Conservation (phyloP, 2,113 vertebrate species). For the Sturnira hondurensis region DNA sequence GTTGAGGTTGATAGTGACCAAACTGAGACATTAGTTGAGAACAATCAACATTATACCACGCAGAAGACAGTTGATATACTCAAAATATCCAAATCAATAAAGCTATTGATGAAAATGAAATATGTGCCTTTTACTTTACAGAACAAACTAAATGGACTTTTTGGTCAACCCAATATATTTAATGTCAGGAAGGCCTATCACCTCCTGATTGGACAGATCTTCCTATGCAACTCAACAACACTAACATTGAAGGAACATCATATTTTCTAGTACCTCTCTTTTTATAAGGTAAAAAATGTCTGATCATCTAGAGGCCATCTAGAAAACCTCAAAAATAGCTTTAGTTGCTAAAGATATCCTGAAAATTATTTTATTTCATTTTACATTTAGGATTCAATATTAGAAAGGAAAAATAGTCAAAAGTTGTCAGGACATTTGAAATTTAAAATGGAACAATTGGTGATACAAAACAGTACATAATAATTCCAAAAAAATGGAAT, state of each 20-base stretch:
- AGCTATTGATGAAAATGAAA: too few relatives aligned
- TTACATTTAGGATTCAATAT: background rate
- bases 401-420: background rate
- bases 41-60: too few relatives aligned
- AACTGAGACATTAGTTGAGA: too few relatives aligned
- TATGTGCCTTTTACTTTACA: too few relatives aligned
- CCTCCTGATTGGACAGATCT: background rate
- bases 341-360: background rate
- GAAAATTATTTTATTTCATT: conserved; percentile 26
- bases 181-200: background rate
- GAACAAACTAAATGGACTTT: too few relatives aligned
- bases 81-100: too few relatives aligned
- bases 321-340: conserved; percentile 16
- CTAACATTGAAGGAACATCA: background rate
- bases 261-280: background rate
- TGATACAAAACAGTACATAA: background rate
- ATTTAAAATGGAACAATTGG: background rate
- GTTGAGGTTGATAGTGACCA: too few relatives aligned
- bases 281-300: conserved; percentile 7
- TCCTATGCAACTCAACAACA: background rate
- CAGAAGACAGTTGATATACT: too few relatives aligned
- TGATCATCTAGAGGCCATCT: background rate
- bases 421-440: background rate
- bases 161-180: background rate
- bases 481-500: too few relatives aligned